Conservation (phyloP, 2,113 vertebrate genomes). For the Plotosus lineatus region DNA sequence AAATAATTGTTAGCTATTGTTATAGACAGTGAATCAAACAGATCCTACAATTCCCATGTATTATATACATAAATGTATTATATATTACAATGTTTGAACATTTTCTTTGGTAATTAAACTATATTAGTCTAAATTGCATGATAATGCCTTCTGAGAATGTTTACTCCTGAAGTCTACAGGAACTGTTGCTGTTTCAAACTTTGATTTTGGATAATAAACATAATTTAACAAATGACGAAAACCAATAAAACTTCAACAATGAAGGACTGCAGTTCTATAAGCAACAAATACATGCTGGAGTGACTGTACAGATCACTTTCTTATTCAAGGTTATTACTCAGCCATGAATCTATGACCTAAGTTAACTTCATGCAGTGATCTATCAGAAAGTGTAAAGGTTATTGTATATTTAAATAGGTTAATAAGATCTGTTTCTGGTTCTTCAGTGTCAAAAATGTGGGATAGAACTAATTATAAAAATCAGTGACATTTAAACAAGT, state of each 20-base stretch:
- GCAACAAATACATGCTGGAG: background rate
- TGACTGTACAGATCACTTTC: background rate
- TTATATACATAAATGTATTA: no score
- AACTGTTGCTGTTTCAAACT: background rate
- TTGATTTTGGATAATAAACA: background rate
- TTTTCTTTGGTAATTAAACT: background rate
- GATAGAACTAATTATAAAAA: slow-evolving; percentile 46
- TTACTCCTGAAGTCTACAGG: background rate
- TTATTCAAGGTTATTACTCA: background rate
- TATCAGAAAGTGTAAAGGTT: slow-evolving; percentile 34
- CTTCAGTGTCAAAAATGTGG: slow-evolving; percentile 32
- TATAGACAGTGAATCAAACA: no score
- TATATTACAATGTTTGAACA: no score
- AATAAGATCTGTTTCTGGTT: slow-evolving; percentile 12
- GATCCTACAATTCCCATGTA: no score
- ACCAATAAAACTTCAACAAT: background rate
- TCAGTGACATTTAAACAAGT: slow-evolving; percentile 43
- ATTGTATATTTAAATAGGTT: slow-evolving; percentile 18
- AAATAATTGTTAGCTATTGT: no score
- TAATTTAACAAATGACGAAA: background rate
- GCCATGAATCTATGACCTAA: background rate
- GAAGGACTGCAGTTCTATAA: background rate
- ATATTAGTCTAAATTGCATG: background rate
- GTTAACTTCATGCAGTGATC: background rate
- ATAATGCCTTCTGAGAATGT: background rate